Percentiles rank a stretch among this genome's conserved stretches.
Conservation (phyloP, 2,888 invertebrate genomes). For the Amiota mariae region DNA sequence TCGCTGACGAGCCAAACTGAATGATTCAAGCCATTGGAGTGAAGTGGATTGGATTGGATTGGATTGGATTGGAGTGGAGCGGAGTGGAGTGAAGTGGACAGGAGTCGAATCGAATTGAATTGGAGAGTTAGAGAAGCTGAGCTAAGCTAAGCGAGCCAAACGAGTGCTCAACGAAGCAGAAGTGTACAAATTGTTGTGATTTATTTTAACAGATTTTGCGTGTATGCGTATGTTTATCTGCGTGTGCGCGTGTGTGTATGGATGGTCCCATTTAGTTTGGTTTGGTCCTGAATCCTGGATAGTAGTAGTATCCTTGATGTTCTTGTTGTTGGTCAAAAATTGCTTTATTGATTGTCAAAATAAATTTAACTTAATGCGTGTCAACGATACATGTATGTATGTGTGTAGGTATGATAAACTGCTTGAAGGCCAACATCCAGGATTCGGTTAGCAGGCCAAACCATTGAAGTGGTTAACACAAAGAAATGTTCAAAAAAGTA, state of each 20-base stretch:
- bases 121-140: not conserved
- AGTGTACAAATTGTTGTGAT: conserved; percentile 67
- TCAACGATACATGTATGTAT: conserved; percentile 12
- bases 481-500: not conserved
- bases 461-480: not conserved
- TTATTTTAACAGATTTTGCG: conserved; percentile 63
- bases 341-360: conserved; percentile 29
- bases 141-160: not conserved
- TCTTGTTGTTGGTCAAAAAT: conserved; percentile 25
- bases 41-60: no score
- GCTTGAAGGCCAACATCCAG: not conserved
- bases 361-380: conserved; percentile 30
- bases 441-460: not conserved
- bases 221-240: conserved; percentile 7
- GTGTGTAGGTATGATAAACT: conserved; percentile 2
- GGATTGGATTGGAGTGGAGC: no score
- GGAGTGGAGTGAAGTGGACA: no score
- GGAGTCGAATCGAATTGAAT: no score
- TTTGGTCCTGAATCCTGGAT: not conserved
- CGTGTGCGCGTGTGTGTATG: not conserved
- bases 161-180: conserved; percentile 60
- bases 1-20: conserved; percentile 8
- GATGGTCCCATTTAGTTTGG: no score
- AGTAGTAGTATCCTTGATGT: not conserved
- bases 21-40: not conserved